Evolutionary conservation across 2,113 vertebrate species (phyloP).

Genomic region (Misgurnus anguillicaudatus): DNA sequence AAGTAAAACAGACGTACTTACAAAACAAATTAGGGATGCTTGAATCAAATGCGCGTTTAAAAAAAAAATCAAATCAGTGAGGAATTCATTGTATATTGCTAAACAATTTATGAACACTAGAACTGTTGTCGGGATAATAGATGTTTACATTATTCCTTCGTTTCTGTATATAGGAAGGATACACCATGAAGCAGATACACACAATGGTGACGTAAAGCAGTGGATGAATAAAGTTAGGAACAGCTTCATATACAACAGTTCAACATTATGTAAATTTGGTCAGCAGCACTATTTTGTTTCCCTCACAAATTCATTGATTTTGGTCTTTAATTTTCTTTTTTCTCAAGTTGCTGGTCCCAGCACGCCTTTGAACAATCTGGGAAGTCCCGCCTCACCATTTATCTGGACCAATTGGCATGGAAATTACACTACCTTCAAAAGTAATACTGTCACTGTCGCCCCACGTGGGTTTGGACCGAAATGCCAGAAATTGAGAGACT

Average conservation of each 20-base stretch:
- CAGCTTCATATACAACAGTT: slow-evolving; percentile 37
- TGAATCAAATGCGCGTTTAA: background rate
- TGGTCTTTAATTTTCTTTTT: slow-evolving; percentile 47
- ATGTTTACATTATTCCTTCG: slow-evolving; percentile 15
- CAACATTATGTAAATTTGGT: slow-evolving; percentile 47
- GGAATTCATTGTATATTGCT: slow-evolving; percentile 19
- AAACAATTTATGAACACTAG: slow-evolving; percentile 25
- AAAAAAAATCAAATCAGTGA: slow-evolving; percentile 23
- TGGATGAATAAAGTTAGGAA: slow-evolving; percentile 9
- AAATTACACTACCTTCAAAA: slow-evolving; percentile 47
- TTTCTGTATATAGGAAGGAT: slow-evolving; percentile 34
- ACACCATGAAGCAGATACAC: background rate
- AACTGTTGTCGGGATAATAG: slow-evolving; percentile 17
- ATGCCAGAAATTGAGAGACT: slow-evolving; percentile 60
- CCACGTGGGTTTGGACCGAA: slow-evolving; percentile 38
- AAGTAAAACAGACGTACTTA: slow-evolving; percentile 17
- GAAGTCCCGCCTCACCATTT: slow-evolving; percentile 58
- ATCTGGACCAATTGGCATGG: slow-evolving; percentile 55
- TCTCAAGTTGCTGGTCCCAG: slow-evolving; percentile 41
- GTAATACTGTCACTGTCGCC: slow-evolving; percentile 34
- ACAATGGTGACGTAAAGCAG: slow-evolving; percentile 27
- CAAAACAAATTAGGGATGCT: slow-evolving; percentile 19
- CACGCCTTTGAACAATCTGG: slow-evolving; percentile 54
- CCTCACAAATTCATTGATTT: slow-evolving; percentile 45
- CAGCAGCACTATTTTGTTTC: slow-evolving; percentile 45